phyloP scores from a whole-genome alignment of 2,797 vertebrate species.

The Distichodus sexfasciatus region DNA sequence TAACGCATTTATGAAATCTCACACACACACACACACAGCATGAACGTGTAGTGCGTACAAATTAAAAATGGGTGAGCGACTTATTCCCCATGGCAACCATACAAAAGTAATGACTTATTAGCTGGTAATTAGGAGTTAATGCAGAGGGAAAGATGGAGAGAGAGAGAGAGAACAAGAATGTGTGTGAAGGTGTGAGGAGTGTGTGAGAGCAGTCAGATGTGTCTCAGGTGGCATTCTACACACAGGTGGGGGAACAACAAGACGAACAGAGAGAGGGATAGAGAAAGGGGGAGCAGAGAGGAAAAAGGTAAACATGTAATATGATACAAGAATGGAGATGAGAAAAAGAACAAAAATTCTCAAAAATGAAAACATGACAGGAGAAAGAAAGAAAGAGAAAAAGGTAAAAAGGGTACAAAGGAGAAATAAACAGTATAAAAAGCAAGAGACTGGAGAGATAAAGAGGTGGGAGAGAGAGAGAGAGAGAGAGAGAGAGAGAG shows the following conservation, averaged over 20 bases:
- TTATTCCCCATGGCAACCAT: conserved; percentile 55
- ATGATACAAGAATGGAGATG: too few relatives aligned
- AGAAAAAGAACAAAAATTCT: too few relatives aligned
- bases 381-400: too few relatives aligned
- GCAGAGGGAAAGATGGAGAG: conserved; percentile 50
- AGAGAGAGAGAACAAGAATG: conserved; percentile 41
- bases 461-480: neutral
- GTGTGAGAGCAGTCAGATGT: conserved; percentile 72
- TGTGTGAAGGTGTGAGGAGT: conserved; percentile 56
- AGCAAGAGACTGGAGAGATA: too few relatives aligned
- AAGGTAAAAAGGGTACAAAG: too few relatives aligned
- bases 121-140: conserved; percentile 71
- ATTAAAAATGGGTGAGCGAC: conserved; percentile 63
- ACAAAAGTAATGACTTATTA: conserved; percentile 66
- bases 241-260: conserved; percentile 38
- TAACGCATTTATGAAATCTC: too few relatives aligned
- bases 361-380: too few relatives aligned
- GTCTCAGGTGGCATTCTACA: conserved; percentile 67
- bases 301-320: too few relatives aligned
- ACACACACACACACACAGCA: conserved; percentile 15
- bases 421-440: too few relatives aligned
- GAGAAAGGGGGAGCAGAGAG: conserved; percentile 10
- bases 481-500: conserved; percentile 17
- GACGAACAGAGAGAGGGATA: conserved; percentile 6
- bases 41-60: conserved; percentile 35